phyloP scores from a whole-genome alignment of 2,888 invertebrate species.

The Meghimatium bilineatum region DNA sequence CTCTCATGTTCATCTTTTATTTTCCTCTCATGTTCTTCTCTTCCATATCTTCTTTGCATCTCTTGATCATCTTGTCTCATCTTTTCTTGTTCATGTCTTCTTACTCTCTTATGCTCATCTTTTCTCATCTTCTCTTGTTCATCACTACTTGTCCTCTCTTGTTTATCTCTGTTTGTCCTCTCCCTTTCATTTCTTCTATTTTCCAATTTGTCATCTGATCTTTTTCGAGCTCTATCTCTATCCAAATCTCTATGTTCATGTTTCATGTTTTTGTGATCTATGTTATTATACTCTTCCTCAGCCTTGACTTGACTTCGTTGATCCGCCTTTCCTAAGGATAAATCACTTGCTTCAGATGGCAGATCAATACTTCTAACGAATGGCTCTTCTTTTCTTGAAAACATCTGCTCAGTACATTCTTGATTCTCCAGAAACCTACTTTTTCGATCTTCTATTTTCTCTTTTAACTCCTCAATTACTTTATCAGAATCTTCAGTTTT shows the following conservation, averaged over 20 bases:
- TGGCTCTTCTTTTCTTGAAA: background rate
- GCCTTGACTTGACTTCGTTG: background rate
- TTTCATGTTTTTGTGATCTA: background rate
- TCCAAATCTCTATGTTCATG: background rate
- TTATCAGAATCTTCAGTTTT: slow-evolving; percentile 12
- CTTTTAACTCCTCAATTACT: background rate
- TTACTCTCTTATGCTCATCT: background rate
- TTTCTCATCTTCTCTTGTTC: background rate
- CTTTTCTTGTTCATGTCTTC: background rate
- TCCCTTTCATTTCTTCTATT: background rate
- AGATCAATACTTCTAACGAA: too few relatives aligned
- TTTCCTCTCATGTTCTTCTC: background rate
- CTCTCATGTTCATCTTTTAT: background rate
- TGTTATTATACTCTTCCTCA: too few relatives aligned
- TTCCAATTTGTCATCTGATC: background rate
- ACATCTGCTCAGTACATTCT: background rate
- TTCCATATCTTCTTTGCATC: background rate
- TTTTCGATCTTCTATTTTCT: background rate
- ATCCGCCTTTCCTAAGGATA: background rate
- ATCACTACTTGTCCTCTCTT: background rate
- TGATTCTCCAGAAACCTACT: background rate
- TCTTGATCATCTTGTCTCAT: background rate
- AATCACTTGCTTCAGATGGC: background rate
- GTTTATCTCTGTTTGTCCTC: background rate
- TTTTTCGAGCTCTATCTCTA: background rate